Evolutionary conservation across 2,888 invertebrate genomes (phyloP), one percentile per base, ranked within the genome.

Genomic region (Capitulum mitella): DNA sequence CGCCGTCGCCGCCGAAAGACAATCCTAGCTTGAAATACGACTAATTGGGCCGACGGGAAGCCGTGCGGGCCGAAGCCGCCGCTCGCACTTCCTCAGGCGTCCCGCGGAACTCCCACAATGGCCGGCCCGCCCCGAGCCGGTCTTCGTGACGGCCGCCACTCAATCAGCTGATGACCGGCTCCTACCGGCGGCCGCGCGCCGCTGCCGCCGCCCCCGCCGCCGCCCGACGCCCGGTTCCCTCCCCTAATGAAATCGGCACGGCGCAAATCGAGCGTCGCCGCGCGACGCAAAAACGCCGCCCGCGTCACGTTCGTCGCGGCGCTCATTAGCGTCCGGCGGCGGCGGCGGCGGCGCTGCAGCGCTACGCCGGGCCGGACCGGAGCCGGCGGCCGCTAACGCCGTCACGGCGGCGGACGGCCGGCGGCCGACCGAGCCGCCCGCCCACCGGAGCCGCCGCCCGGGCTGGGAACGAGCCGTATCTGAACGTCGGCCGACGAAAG

Each of bases 41-140:
- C 64, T 64, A 64, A 64, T 64, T 64, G 64, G 64, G 0, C 19
- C 19, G 34, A 34, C 64, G 64, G 64, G 64, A 64, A 64, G 64
- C 34, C 19, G 8, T 34, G 14, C 34, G 5, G 5, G 34, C 1
- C 34, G 8, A 16, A 19, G 19, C 32, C 16, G 64, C 34, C 32
- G 32, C 64, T 64, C 64, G 64, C 34, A 64, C 64, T 64, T 64
- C 64, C 64, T 19, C 16, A 6, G 19, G 16, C 29, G 10, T 29
- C 1, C 29, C 12, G n/a, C n/a, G n/a, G n/a, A n/a, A n/a, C n/a
- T n/a, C n/a, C 29, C 29, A 32, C 29, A 61, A 32, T 32, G 32
- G 61, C 29, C 12, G 61, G 1, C 26, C 26, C 54, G 22, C 54
- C 26, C 54, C 26, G 22, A 26, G 19, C 54, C 54, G 26, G 22